Conservation (phyloP, 2,797 vertebrate species). For the Poecilia picta region DNA sequence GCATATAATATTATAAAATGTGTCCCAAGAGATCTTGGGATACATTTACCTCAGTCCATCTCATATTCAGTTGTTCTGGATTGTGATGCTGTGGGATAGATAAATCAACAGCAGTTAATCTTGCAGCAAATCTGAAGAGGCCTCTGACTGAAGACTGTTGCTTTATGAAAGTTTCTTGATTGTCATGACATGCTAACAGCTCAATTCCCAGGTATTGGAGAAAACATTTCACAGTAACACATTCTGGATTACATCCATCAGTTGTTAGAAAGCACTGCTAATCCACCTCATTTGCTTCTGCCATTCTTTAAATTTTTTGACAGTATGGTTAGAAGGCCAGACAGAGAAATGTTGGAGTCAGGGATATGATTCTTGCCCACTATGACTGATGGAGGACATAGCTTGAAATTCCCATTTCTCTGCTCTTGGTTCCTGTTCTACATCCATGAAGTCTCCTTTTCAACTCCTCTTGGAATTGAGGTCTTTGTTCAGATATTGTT, state of each 20-base stretch:
- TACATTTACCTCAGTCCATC: neutral
- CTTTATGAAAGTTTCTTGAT: no score
- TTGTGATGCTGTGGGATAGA: neutral
- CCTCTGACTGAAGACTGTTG: neutral
- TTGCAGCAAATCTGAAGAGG: neutral
- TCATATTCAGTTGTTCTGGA: neutral
- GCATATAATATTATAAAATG: no score
- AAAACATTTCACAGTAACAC: neutral
- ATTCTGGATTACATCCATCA: neutral
- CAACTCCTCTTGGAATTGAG: neutral
- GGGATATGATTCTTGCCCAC: neutral
- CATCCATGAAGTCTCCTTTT: neutral
- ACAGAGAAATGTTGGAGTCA: neutral
- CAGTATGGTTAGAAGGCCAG: neutral
- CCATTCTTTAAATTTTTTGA: neutral
- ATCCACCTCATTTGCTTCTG: neutral
- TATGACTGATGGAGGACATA: neutral
- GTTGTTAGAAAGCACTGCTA: neutral
- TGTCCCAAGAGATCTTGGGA: neutral
- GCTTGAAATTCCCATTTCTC: neutral
- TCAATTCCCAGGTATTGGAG: neutral
- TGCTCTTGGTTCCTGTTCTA: neutral
- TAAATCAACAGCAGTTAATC: neutral
- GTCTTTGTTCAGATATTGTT: neutral
- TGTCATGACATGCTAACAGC: neutral